phyloP scores from a whole-genome alignment of 2,888 invertebrate species.

The Limnephilus rhombicus region DNA sequence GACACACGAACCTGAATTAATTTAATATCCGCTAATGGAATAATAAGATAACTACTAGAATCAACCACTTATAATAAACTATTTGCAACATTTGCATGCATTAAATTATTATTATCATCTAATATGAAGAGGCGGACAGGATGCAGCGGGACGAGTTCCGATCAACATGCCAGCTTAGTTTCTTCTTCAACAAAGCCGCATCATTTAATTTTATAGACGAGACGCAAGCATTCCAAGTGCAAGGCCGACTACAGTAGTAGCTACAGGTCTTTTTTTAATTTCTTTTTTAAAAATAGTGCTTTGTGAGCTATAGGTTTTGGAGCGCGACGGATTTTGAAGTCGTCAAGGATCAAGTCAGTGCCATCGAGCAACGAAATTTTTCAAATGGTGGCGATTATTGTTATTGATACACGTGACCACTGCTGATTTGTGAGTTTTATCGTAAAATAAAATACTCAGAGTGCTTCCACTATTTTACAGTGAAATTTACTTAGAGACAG shows the following conservation, averaged over 20 bases:
- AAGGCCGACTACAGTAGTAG: not conserved
- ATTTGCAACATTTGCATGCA: not conserved
- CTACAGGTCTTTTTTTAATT: too few species aligned
- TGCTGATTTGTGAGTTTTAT: too few species aligned
- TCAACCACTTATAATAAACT: not conserved
- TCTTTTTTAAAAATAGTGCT: too few species aligned
- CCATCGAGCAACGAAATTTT: too few species aligned
- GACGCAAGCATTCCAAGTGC: not conserved
- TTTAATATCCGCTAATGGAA: not conserved
- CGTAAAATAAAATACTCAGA: too few species aligned
- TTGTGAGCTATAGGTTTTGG: too few species aligned
- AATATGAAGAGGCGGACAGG: slow-evolving; percentile 1
- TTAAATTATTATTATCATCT: not conserved
- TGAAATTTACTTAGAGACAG: too few species aligned
- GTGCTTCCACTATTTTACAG: too few species aligned
- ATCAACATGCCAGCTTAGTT: not conserved
- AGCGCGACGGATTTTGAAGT: too few species aligned
- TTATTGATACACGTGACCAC: too few species aligned
- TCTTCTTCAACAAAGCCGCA: not conserved
- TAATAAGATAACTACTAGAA: not conserved
- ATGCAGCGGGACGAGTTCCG: not conserved
- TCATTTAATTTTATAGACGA: not conserved
- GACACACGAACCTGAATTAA: not conserved
- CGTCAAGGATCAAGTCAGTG: too few species aligned
- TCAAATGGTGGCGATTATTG: too few species aligned